Conservation (phyloP, 2,888 invertebrate genomes). For the Opisthograptis luteolata region DNA sequence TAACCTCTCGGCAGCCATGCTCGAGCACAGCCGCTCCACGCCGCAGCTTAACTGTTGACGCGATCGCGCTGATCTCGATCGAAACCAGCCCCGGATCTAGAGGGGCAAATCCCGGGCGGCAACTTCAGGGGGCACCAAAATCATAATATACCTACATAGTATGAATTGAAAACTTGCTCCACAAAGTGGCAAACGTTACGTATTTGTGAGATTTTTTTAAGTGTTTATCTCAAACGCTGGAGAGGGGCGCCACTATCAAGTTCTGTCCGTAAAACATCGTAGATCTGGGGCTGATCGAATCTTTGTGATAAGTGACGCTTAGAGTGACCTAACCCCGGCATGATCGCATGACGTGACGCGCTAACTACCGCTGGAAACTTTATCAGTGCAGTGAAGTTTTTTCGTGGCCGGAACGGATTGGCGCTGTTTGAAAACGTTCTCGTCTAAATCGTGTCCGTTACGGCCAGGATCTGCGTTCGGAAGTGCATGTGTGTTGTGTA, state of each 20-base stretch:
- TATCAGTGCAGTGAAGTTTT: slow-evolving; percentile 22
- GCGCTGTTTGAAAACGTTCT: not conserved
- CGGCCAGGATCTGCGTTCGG: slow-evolving; percentile 15
- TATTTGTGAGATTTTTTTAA: no score
- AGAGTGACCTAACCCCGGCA: slow-evolving; percentile 24
- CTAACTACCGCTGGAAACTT: slow-evolving; percentile 4
- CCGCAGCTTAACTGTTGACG: slow-evolving; percentile 24
- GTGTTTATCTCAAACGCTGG: no score
- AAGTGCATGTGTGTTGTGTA: slow-evolving; percentile 32
- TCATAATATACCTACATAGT: no score
- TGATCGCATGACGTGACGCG: slow-evolving; percentile 20
- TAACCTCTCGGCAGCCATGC: slow-evolving; percentile 22
- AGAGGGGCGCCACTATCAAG: no score
- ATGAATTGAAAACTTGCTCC: no score
- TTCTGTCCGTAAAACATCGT: no score
- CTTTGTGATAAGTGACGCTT: slow-evolving; percentile 11
- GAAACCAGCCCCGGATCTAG: no score
- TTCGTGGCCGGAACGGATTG: slow-evolving; percentile 5
- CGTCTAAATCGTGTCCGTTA: slow-evolving; percentile 1
- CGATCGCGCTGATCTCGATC: no score
- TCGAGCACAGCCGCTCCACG: slow-evolving; percentile 19
- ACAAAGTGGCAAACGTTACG: no score
- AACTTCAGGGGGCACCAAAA: no score
- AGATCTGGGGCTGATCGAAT: not conserved
- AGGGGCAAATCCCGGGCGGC: no score